Evolutionary conservation across 2,888 invertebrate species (phyloP).

Genomic region (Hyppa rectilinea): DNA sequence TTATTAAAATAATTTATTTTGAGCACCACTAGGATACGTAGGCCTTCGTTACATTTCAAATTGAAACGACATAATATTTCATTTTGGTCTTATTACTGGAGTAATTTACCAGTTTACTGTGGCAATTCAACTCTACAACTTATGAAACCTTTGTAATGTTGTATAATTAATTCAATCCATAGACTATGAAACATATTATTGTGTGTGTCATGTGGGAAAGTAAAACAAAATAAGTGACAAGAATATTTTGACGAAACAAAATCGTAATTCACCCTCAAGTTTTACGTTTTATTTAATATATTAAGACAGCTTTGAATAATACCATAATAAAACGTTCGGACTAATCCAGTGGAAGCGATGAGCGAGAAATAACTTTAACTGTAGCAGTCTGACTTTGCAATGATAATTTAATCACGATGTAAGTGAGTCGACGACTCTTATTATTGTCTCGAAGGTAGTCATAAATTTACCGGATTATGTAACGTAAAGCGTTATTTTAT

Average conservation of each 20-base stretch:
- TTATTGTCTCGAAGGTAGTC: slow-evolving; percentile 79
- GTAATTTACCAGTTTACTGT: slow-evolving; percentile 55
- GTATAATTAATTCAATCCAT: neutral
- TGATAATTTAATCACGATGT: slow-evolving; percentile 88
- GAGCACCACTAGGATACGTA: slow-evolving; percentile 76
- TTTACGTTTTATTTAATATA: slow-evolving; percentile 56
- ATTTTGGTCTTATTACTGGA: slow-evolving; percentile 63
- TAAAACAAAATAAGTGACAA: slow-evolving; percentile 13
- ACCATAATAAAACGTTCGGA: slow-evolving; percentile 73
- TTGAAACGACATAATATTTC: slow-evolving; percentile 70
- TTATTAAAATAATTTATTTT: slow-evolving; percentile 90
- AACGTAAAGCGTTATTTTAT: slow-evolving; percentile 75
- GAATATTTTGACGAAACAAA: slow-evolving; percentile 37
- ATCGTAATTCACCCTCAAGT: slow-evolving; percentile 25
- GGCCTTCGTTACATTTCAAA: slow-evolving; percentile 69
- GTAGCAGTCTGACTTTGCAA: slow-evolving; percentile 84
- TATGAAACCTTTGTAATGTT: slow-evolving; percentile 12
- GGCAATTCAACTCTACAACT: slow-evolving; percentile 50
- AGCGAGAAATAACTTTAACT: slow-evolving; percentile 75
- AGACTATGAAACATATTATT: neutral
- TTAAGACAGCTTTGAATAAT: slow-evolving; percentile 68
- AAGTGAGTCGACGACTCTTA: slow-evolving; percentile 80
- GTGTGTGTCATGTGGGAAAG: neutral
- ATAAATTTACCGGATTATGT: slow-evolving; percentile 78
- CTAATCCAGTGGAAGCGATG: slow-evolving; percentile 75